These are phyloP conservation scores for Eumacrocentrus americanus DNA, from an alignment of 2,888 invertebrate genomes.

Conservation along the genomic window DNA sequence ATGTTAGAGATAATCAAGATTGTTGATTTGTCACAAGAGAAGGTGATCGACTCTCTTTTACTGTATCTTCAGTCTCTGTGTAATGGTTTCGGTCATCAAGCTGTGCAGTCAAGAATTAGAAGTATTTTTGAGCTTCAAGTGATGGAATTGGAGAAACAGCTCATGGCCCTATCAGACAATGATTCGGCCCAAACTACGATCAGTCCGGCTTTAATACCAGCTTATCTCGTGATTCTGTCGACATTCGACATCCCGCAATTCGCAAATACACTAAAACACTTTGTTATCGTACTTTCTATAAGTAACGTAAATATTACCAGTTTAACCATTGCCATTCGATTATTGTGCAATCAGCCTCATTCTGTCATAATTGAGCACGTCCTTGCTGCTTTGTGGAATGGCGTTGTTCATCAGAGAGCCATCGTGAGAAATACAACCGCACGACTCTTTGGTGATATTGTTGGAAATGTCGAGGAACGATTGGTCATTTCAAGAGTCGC, in stretches of 20 bases:
- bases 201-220: constrained; percentile 67
- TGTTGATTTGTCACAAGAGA: constrained; percentile 64
- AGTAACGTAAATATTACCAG: constrained; percentile 64
- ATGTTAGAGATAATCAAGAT: constrained; percentile 66
- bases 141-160: constrained; percentile 67
- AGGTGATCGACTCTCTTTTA: constrained; percentile 64
- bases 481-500: constrained; percentile 67
- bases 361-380: constrained; percentile 6
- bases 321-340: constrained; percentile 60
- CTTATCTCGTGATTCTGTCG: constrained; percentile 68
- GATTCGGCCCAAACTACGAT: constrained; percentile 62
- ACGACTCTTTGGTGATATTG: constrained; percentile 66
- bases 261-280: constrained; percentile 68
- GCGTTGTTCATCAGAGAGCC: constrained; percentile 70
- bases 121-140: constrained; percentile 67
- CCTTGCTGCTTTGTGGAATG: constrained; percentile 42
- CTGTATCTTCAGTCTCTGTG: constrained; percentile 67
- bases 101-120: constrained; percentile 66
- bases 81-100: constrained; percentile 71
- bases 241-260: constrained; percentile 63
- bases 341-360: constrained; percentile 17
- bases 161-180: constrained; percentile 65
- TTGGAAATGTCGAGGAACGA: constrained; percentile 65
- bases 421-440: constrained; percentile 69
- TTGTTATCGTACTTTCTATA: constrained; percentile 61